A percentile compares a stretch with the other conserved stretches of the same genome.
Evolutionary conservation across 1,140 invertebrate genomes (phyloP).

Genomic region (Gerris buenoi): DNA sequence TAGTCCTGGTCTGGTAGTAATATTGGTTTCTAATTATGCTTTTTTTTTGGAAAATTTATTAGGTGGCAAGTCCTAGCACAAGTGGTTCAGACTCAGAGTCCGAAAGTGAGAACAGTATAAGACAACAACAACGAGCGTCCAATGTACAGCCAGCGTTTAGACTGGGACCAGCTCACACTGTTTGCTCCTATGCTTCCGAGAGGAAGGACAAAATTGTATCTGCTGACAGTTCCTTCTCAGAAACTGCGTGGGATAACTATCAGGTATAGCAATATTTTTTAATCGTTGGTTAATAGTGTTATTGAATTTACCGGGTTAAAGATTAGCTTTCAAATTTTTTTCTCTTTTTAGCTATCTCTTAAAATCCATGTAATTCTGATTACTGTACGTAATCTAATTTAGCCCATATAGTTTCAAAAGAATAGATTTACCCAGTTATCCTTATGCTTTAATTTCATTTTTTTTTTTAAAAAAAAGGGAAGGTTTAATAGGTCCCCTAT

Average conservation of each 20-base stretch:
- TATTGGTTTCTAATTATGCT: too few relatives aligned
- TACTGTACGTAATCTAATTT: background rate
- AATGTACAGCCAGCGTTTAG: conserved; percentile 32
- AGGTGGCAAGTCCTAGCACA: conserved; percentile 12
- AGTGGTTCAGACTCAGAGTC: conserved; percentile 8
- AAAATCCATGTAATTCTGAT: background rate
- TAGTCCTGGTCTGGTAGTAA: too few relatives aligned
- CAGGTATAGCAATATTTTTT: too few relatives aligned
- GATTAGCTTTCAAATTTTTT: conserved; percentile 2
- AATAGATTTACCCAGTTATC: too few relatives aligned
- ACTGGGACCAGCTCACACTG: conserved; percentile 32
- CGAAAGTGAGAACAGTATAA: conserved; percentile 12
- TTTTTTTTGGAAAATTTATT: too few relatives aligned
- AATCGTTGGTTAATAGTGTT: too few relatives aligned
- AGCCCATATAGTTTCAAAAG: too few relatives aligned
- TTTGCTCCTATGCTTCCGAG: conserved; percentile 11
- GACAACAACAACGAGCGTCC: conserved; percentile 18
- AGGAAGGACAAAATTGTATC: conserved; percentile 26
- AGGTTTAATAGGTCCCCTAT: too few relatives aligned
- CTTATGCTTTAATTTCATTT: too few relatives aligned
- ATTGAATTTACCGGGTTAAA: too few relatives aligned
- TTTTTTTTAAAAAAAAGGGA: too few relatives aligned
- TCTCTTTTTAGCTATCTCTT: background rate
- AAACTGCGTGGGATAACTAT: conserved; percentile 52
- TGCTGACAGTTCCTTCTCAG: conserved; percentile 62